Percentiles rank a stretch among this genome's conserved stretches.
Evolutionary conservation across 2,797 vertebrate species (phyloP).

Genomic region (Myripristis murdjan): DNA sequence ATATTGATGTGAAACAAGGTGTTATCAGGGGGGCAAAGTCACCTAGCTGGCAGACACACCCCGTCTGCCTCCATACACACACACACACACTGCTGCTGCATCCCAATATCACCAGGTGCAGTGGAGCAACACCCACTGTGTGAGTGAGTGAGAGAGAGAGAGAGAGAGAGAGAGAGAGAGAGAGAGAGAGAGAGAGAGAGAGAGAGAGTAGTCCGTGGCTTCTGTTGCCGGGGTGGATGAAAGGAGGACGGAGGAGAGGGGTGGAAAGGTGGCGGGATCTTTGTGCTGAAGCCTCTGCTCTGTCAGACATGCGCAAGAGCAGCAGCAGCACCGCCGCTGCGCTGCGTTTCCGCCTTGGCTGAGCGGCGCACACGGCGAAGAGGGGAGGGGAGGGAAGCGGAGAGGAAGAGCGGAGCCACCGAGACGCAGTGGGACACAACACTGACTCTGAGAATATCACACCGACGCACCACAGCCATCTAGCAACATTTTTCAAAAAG

Average conservation of each 20-base stretch:
- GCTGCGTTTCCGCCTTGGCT: slow-evolving; percentile 83
- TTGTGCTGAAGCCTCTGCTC: slow-evolving; percentile 62
- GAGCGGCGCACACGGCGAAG: slow-evolving; percentile 71
- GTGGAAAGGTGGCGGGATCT: slow-evolving; percentile 66
- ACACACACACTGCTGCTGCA: slow-evolving; percentile 37
- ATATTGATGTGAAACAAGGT: neutral
- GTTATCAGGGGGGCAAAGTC: neutral
- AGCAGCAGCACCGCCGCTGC: slow-evolving; percentile 73
- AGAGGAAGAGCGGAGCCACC: slow-evolving; percentile 59
- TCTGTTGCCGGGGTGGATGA: slow-evolving; percentile 59
- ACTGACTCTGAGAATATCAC: slow-evolving; percentile 71
- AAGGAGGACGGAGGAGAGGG: slow-evolving; percentile 25
- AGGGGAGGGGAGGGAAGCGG: slow-evolving; percentile 67
- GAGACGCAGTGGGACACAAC: slow-evolving; percentile 83
- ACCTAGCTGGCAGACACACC: slow-evolving; percentile 1
- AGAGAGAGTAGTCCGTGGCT: slow-evolving; percentile 25
- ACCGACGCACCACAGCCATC: slow-evolving; percentile 60
- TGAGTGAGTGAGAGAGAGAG: slow-evolving; percentile 49
- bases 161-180: slow-evolving; percentile 14
- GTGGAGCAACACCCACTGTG: slow-evolving; percentile 69
- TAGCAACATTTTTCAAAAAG: slow-evolving; percentile 16
- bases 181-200: neutral
- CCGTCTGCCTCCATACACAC: slow-evolving; percentile 11
- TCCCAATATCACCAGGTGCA: slow-evolving; percentile 79
- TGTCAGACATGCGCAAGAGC: slow-evolving; percentile 86